phyloP scores from a whole-genome alignment of 2,888 invertebrate species.

The Oligia fasciuncula region DNA sequence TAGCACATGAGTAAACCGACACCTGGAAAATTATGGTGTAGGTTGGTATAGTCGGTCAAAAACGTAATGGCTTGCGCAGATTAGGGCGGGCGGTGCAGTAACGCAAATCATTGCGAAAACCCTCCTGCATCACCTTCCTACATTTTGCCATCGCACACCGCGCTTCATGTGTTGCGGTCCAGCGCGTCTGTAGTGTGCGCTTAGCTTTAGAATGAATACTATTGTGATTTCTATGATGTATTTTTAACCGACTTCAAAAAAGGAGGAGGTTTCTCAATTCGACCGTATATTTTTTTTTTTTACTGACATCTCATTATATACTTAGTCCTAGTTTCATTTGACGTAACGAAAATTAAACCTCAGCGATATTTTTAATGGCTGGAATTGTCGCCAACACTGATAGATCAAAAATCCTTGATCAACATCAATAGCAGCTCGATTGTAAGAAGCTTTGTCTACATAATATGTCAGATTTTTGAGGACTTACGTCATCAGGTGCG shows the following conservation, averaged over 20 bases:
- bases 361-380: neutral
- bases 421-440: neutral
- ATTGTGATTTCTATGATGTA: neutral
- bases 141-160: neutral
- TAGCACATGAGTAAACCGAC: conserved; percentile 18
- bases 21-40: neutral
- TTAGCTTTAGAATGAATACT: neutral
- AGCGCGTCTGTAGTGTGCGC: neutral
- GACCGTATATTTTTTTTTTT: neutral
- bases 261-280: no score
- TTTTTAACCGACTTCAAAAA: neutral
- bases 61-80: neutral
- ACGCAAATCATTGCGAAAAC: neutral
- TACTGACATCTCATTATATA: neutral
- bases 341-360: neutral
- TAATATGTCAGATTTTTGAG: neutral
- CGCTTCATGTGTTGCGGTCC: neutral
- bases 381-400: neutral
- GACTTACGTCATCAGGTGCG: conserved; percentile 83
- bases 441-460: neutral
- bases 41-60: neutral
- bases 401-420: neutral
- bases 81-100: neutral
- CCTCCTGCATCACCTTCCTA: neutral
- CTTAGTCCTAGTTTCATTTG: neutral